Conservation (phyloP, 53 echinoderm and acorn worm species). For the Patiria pectinifera region DNA sequence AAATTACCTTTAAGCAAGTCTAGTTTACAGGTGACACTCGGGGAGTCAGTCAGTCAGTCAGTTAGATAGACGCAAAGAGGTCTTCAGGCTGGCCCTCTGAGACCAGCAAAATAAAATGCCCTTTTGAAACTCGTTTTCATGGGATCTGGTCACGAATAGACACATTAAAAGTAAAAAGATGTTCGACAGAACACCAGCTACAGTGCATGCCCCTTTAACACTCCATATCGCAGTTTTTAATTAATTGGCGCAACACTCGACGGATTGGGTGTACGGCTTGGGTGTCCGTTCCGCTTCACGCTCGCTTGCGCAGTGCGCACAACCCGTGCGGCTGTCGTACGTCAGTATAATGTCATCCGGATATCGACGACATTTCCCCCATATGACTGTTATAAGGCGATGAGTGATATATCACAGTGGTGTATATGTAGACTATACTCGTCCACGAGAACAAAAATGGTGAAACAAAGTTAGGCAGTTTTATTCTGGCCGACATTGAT, state of each 20-base stretch:
- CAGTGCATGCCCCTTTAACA: constrained; percentile 17
- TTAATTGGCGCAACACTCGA: constrained; percentile 44
- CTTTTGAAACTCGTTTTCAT: too few relatives aligned
- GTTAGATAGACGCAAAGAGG: too few relatives aligned
- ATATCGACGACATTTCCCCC: background rate
- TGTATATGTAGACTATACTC: too few relatives aligned
- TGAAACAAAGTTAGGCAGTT: too few relatives aligned
- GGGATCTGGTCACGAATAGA: background rate
- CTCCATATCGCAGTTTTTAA: constrained; percentile 7
- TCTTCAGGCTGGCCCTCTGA: too few relatives aligned
- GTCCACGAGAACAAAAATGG: too few relatives aligned
- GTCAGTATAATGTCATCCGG: background rate
- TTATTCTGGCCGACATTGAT: too few relatives aligned
- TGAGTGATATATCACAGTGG: background rate
- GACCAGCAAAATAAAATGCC: too few relatives aligned
- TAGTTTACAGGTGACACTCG: too few relatives aligned
- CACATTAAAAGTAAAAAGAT: background rate
- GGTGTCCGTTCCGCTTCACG: constrained; percentile 49
- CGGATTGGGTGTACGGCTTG: constrained; percentile 15
- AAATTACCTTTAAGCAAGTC: too few relatives aligned
- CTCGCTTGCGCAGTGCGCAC: constrained; percentile 8
- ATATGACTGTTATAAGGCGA: too few relatives aligned
- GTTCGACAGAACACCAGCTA: background rate
- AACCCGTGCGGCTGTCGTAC: background rate
- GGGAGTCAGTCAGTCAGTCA: too few relatives aligned